Evolutionary conservation across 2,888 invertebrate species (phyloP).

Genomic region (Eupeodes luniger): DNA sequence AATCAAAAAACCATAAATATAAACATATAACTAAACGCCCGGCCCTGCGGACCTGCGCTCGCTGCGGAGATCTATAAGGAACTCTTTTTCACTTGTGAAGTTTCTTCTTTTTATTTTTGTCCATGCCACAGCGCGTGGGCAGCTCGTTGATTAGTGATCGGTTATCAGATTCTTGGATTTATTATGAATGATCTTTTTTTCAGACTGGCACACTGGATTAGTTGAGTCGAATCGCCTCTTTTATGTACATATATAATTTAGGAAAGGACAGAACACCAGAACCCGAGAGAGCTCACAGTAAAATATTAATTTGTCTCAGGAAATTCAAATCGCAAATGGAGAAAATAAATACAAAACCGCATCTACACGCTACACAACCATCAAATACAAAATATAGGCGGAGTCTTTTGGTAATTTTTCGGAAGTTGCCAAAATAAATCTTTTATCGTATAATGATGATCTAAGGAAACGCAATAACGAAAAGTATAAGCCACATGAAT

Average conservation of each 20-base stretch:
- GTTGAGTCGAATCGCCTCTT: slow-evolving; percentile 18
- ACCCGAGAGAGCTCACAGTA: background rate
- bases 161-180: slow-evolving; percentile 66
- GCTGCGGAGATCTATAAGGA: slow-evolving; percentile 23
- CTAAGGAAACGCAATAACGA: slow-evolving; percentile 56
- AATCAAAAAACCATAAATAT: slow-evolving; percentile 66
- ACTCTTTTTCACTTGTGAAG: slow-evolving; percentile 14
- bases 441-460: slow-evolving; percentile 65
- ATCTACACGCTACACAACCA: too few species aligned
- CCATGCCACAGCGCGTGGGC: slow-evolving; percentile 55
- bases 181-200: slow-evolving; percentile 44
- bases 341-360: slow-evolving; percentile 2
- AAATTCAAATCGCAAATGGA: slow-evolving; percentile 14
- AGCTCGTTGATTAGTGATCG: slow-evolving; percentile 59
- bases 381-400: background rate
- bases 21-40: slow-evolving; percentile 10
- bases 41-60: background rate
- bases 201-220: slow-evolving; percentile 23
- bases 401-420: slow-evolving; percentile 57
- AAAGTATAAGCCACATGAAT: slow-evolving; percentile 57
- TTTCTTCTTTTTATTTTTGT: background rate
- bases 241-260: background rate
- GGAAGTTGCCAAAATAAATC: slow-evolving; percentile 73
- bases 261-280: background rate
- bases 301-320: slow-evolving; percentile 61